Conservation (phyloP, 2,797 vertebrate species). For the Brachyrhaphis roseni region DNA sequence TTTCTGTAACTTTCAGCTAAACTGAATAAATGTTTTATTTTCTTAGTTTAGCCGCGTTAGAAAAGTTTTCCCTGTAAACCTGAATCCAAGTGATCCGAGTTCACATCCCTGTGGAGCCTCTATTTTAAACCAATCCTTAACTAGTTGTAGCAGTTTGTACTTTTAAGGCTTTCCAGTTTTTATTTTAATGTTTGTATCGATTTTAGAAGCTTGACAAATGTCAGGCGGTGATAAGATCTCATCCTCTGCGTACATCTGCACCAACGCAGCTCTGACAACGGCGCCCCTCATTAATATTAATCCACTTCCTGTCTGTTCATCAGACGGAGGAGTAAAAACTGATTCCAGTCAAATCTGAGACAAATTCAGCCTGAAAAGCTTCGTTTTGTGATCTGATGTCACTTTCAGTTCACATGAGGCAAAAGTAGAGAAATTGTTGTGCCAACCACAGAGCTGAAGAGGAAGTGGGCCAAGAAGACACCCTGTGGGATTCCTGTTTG, state of each 20-base stretch:
- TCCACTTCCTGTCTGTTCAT: background rate
- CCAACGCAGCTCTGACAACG: background rate
- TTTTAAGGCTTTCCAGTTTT: background rate
- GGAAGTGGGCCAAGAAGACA: background rate
- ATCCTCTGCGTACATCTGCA: background rate
- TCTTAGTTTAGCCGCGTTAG: background rate
- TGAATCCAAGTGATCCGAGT: background rate
- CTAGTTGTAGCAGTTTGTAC: background rate
- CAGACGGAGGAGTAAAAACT: background rate
- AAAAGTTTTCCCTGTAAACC: background rate
- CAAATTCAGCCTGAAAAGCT: background rate
- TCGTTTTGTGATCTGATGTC: background rate
- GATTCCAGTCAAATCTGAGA: background rate
- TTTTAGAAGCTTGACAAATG: background rate
- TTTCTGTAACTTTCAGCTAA: background rate
- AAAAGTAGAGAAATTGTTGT: background rate
- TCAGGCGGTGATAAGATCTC: background rate
- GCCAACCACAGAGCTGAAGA: background rate
- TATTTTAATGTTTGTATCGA: background rate
- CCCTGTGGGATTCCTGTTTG: constrained; percentile 1
- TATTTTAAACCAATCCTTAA: background rate
- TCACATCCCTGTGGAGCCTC: background rate
- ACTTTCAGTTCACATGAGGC: background rate
- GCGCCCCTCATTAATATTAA: background rate
- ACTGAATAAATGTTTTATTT: background rate